Evolutionary conservation across 1,140 invertebrate genomes (phyloP), one percentile per base, ranked within the genome.

Genomic region (Thalassaphorura encarpata): DNA sequence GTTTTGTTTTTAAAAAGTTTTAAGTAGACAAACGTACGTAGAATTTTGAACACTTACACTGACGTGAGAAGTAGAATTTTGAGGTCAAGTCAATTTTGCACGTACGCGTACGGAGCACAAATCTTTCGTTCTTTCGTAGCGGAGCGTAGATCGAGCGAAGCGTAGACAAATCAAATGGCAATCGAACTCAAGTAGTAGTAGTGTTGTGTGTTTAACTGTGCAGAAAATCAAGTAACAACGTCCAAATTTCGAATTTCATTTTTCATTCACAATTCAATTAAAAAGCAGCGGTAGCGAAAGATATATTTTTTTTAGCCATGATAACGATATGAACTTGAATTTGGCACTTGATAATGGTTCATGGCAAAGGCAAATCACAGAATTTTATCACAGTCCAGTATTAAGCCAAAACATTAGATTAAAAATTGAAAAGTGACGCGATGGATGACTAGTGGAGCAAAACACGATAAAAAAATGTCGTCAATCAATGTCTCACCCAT

Each of bases 21-120:
- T 3, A 48, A 48, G 8, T 11, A 8, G 13, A 48, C 4, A 24
- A 13, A 19, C 21, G 46, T 15, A 15, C 19, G 11, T 23, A 26
- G 26, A n/a, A n/a, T n/a, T n/a, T n/a, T n/a, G n/a, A n/a, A n/a
- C n/a, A n/a, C n/a, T n/a, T n/a, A n/a, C n/a, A n/a, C n/a, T n/a
- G n/a, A n/a, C n/a, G n/a, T n/a, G n/a, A n/a, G n/a, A n/a, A n/a
- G n/a, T n/a, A n/a, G n/a, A n/a, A n/a, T n/a, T n/a, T n/a, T n/a
- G n/a, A n/a, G n/a, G n/a, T n/a, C n/a, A n/a, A n/a, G n/a, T 45
- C 5, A 21, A 47, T 24, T 5, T 19, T 41, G 45, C 40, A 28
- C 50, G 47, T 47, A 52, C 46, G 39, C 26, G 23, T 21, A 59
- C 29, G 39, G 54, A n/a, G 11, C 33, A 11, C n/a, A 36, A 36